phyloP scores from a whole-genome alignment of 2,797 vertebrate species.

The Coccyzus lansbergi region DNA sequence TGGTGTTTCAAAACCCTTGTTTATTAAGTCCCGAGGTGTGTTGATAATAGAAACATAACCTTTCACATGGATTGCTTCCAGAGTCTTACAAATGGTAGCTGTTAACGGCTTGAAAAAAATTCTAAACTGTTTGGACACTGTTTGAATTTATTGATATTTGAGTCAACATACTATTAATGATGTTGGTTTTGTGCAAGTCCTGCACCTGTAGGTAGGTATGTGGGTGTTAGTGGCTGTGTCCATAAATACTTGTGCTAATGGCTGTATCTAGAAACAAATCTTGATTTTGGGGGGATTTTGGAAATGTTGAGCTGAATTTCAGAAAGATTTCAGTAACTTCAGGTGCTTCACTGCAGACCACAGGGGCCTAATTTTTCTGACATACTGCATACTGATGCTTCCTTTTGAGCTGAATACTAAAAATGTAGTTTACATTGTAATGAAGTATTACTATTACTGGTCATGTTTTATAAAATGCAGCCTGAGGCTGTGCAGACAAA shows the following conservation, averaged over 20 bases:
- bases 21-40: constrained; percentile 11
- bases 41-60: constrained; percentile 16
- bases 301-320: background rate
- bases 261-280: background rate
- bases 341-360: background rate
- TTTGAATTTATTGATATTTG: background rate
- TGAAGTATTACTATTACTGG: background rate
- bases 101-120: background rate
- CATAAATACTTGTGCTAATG: background rate
- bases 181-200: rapidly evolving
- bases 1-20: background rate
- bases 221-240: background rate
- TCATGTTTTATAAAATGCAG: background rate
- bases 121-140: background rate
- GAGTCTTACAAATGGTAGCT: background rate
- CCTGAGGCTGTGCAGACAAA: background rate
- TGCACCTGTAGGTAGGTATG: background rate
- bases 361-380: background rate
- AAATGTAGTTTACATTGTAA: background rate
- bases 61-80: background rate
- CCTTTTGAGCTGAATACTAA: background rate
- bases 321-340: background rate
- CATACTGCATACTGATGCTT: rapidly evolving
- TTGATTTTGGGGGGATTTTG: background rate
- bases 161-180: background rate